These are phyloP conservation scores for Galeopsomyia nigrocyanea DNA, from an alignment of 2,888 invertebrate species.

Conservation along the genomic window DNA sequence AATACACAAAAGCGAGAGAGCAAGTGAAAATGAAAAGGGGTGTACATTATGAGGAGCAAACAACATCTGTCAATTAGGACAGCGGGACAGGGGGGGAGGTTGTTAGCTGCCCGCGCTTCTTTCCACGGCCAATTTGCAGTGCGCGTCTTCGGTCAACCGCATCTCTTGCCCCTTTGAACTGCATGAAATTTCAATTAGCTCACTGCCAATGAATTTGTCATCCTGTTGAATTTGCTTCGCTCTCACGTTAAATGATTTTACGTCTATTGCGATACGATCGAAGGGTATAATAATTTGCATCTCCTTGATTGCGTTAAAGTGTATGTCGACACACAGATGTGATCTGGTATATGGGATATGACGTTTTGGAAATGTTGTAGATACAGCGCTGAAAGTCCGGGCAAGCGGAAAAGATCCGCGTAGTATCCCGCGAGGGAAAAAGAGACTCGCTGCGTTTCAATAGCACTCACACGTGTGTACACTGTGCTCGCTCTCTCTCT, in stretches of 20 bases:
- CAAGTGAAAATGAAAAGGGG: slow-evolving; percentile 17
- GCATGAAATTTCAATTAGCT: slow-evolving; percentile 28
- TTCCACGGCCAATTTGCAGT: not conserved
- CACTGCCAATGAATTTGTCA: not conserved
- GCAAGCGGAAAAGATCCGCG: too few species aligned
- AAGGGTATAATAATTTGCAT: too few species aligned
- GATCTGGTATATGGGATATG: too few species aligned
- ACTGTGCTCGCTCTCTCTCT: too few species aligned
- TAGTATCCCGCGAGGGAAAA: not conserved
- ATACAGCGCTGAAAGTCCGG: too few species aligned
- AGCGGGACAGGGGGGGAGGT: too few species aligned
- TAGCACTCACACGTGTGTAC: not conserved
- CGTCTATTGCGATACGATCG: too few species aligned
- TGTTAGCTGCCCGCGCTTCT: not conserved
- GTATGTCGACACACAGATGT: too few species aligned
- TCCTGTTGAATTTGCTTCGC: too few species aligned
- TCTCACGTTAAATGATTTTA: too few species aligned
- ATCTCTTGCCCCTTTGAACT: slow-evolving; percentile 5
- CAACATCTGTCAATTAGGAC: slow-evolving; percentile 64
- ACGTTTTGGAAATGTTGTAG: too few species aligned
- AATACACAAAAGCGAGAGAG: not conserved
- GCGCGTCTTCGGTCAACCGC: not conserved
- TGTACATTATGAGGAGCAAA: slow-evolving; percentile 54
- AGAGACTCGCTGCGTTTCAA: not conserved
- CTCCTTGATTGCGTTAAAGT: too few species aligned